Base-by-base conservation (phyloP, 2,888 invertebrate species). In the Pilophorus perplexus region DNA sequence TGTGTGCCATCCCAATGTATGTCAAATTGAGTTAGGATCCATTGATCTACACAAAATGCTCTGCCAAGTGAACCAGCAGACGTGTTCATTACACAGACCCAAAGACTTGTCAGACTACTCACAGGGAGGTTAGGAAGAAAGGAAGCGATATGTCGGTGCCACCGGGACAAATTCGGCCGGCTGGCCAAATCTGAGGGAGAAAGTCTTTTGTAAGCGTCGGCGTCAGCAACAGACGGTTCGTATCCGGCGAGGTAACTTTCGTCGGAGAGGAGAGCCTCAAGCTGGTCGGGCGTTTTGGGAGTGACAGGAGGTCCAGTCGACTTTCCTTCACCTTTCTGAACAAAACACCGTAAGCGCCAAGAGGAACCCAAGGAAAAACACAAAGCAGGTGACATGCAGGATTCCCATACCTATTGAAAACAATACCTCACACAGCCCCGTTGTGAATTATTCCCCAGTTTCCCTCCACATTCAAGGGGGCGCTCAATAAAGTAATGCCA, bases 111-210 rank as follows among this genome's bases (percentile, higher is more conserved):
- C n/a, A n/a, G n/a, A n/a, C 33, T 27, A 50, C 64, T 64, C 52
- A 64, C 64, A 37, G 64, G 64, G 25, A 64, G 50, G 25, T 64
- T 54, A 20, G 64, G 52, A 12, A 64, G 50, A 28, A 66, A 57
- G 57, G 66, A 55, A 44, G 55, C 2, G 8, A 66, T 57, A 18
- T 66, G 66, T 8, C 66, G 33, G 37, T 66, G 42, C 66, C 66
- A 66, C 25, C 66, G 44, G n/a, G 14, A 16, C 18, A 66, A 28
- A 18, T 25, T 25, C 3, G 66, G 66, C 18, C 25, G 52, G 18
- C 25, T 64, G 38, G 16, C 16, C 40, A 54, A 37, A 4, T 54
- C 64, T 33, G 37, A 10, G 25, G 64, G 64, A 22, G 52, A 18
- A 2, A 52, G 50, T 22, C 52, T n/a, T 14, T 52, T 50, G n/a